These are phyloP conservation scores for Norana najaformis DNA, from an alignment of 2,888 invertebrate species.

Conservation along the genomic window DNA sequence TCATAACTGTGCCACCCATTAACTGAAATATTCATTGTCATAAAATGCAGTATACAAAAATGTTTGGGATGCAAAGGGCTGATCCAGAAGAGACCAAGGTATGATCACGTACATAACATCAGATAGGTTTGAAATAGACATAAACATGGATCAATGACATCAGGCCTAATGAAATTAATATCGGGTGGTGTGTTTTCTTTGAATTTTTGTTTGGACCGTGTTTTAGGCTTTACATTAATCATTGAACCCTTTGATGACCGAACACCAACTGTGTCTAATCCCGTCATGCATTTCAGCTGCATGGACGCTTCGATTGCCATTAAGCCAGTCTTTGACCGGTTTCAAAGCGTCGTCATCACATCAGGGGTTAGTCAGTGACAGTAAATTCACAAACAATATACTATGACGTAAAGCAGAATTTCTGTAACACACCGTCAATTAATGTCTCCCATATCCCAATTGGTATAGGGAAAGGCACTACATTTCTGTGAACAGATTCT, in stretches of 20 bases:
- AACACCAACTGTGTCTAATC: conserved; percentile 63
- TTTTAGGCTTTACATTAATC: conserved; percentile 89
- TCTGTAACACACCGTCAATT: too few species aligned
- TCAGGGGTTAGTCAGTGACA: conserved; percentile 72
- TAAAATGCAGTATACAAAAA: too few species aligned
- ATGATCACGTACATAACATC: too few species aligned
- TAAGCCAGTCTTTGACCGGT: conserved; percentile 91
- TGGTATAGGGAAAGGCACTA: neutral
- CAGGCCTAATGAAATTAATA: neutral
- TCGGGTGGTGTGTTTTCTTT: too few species aligned
- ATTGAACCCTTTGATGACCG: conserved; percentile 94
- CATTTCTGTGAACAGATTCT: neutral
- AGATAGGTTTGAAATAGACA: too few species aligned
- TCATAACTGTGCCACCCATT: neutral
- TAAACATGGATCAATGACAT: neutral
- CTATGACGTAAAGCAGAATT: neutral
- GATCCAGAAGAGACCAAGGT: too few species aligned
- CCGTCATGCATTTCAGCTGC: conserved; percentile 75
- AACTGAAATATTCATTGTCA: neutral
- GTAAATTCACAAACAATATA: neutral
- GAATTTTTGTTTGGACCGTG: neutral
- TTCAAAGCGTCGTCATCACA: conserved; percentile 95
- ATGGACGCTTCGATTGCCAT: conserved; percentile 98
- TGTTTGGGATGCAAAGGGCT: too few species aligned
- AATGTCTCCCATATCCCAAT: neutral